Conservation (phyloP, 2,888 invertebrate genomes). For the Branchipolynoe longqiensis region DNA sequence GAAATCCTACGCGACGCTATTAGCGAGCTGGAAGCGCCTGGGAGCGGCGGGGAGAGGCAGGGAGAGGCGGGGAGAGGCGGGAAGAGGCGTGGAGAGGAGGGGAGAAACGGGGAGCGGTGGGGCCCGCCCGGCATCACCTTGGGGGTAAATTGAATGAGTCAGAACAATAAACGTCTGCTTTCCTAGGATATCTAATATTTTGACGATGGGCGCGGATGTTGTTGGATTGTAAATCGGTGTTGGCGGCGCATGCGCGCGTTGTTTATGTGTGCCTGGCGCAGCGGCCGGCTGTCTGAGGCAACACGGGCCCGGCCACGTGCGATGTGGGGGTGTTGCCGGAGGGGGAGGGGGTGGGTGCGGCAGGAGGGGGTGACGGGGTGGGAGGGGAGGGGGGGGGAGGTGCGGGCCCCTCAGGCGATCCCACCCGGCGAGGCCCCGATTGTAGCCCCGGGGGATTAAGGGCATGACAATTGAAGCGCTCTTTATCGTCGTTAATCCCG, state of each 20-base stretch:
- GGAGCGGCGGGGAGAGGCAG: too few species aligned
- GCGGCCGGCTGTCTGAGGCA: constrained; percentile 6
- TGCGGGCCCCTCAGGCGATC: neutral
- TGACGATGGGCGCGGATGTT: constrained; percentile 25
- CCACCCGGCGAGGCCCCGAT: neutral
- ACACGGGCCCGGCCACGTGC: neutral
- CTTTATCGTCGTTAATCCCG: constrained; percentile 50
- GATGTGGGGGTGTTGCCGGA: neutral
- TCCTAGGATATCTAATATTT: constrained; percentile 54
- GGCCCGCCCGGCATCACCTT: constrained; percentile 4
- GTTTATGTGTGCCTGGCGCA: constrained; percentile 26
- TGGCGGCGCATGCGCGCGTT: constrained; percentile 19
- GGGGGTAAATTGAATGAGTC: constrained; percentile 19
- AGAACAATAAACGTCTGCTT: neutral
- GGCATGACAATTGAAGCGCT: constrained; percentile 36
- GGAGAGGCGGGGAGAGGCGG: too few species aligned
- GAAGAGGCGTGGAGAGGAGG: too few species aligned
- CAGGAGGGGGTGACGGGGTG: neutral
- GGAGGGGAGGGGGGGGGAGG: neutral
- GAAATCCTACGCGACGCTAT: too few species aligned
- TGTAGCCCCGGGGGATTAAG: constrained; percentile 18
- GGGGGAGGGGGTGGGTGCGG: neutral
- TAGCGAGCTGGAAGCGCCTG: too few species aligned
- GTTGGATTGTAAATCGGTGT: constrained; percentile 33
- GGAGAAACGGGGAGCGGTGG: too few species aligned